These are phyloP conservation scores for Pangasius djambal DNA, from an alignment of 2,797 vertebrate genomes.

Conservation along the genomic window DNA sequence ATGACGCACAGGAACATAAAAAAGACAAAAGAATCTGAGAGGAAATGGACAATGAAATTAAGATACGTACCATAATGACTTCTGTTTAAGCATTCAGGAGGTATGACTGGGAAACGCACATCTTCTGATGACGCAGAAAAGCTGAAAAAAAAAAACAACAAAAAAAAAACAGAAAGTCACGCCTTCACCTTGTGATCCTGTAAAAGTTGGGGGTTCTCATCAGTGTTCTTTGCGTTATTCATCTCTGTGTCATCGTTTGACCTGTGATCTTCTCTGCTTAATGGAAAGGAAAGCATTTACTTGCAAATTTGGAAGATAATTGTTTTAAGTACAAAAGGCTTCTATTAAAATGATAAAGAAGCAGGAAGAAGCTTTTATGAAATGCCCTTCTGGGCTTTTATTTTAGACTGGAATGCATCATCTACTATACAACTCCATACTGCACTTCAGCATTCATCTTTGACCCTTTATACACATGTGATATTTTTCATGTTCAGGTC, in stretches of 20 bases:
- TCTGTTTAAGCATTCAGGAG: slow-evolving; percentile 21
- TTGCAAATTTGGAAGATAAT: slow-evolving; percentile 34
- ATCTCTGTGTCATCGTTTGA: slow-evolving; percentile 22
- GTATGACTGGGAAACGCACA: slow-evolving; percentile 27
- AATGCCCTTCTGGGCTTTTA: slow-evolving; percentile 36
- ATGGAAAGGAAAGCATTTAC: slow-evolving; percentile 25
- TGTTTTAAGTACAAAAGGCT: slow-evolving; percentile 30
- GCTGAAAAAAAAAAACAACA: neutral
- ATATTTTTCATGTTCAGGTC: neutral
- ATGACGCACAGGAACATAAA: slow-evolving; percentile 42
- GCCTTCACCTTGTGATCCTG: slow-evolving; percentile 2
- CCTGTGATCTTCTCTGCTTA: slow-evolving; percentile 28
- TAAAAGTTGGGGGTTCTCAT: slow-evolving; percentile 8
- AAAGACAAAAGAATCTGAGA: slow-evolving; percentile 39
- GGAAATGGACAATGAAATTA: slow-evolving; percentile 47
- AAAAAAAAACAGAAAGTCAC: neutral
- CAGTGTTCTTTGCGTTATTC: slow-evolving; percentile 21
- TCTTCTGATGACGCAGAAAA: slow-evolving; percentile 31
- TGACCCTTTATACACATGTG: neutral
- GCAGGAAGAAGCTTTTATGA: slow-evolving; percentile 39
- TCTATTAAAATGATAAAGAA: slow-evolving; percentile 29
- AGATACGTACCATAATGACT: slow-evolving; percentile 26
- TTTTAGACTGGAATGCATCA: slow-evolving; percentile 9
- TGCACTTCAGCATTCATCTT: slow-evolving; percentile 2
- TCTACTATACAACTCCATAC: slow-evolving; percentile 1